Evolutionary conservation across 2,113 vertebrate species (phyloP).

Genomic region (Pachypanchax playfairii): DNA sequence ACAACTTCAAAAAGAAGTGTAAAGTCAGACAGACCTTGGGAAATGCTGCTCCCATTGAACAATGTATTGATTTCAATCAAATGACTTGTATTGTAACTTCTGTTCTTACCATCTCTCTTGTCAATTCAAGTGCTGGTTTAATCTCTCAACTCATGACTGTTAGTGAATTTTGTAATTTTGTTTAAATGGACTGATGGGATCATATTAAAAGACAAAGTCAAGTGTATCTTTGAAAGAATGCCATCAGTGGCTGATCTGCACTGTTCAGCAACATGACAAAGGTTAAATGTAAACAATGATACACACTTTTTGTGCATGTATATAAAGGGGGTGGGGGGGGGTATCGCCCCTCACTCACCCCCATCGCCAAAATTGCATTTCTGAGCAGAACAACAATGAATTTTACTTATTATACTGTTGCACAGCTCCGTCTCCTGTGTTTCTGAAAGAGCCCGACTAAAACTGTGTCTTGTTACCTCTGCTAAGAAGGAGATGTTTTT

Average conservation of each 20-base stretch:
- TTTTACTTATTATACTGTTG: too few species aligned
- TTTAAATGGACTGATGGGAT: background rate
- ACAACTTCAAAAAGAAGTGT: conserved; percentile 22
- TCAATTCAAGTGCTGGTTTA: conserved; percentile 17
- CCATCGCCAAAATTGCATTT: too few species aligned
- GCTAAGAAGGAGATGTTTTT: too few species aligned
- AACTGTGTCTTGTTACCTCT: too few species aligned
- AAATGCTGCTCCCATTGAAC: conserved; percentile 36
- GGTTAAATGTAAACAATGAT: background rate
- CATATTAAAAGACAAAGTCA: background rate
- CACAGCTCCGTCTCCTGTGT: too few species aligned
- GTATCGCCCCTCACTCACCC: too few species aligned
- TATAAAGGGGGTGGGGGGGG: too few species aligned
- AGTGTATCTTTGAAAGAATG: background rate
- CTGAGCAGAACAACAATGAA: too few species aligned
- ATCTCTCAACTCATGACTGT: conserved; percentile 8
- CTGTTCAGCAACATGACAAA: background rate
- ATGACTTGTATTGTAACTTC: conserved; percentile 16
- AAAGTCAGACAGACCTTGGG: conserved; percentile 37
- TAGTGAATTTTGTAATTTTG: conserved; percentile 4
- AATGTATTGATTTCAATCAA: conserved; percentile 63
- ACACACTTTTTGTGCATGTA: too few species aligned
- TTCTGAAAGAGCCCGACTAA: too few species aligned
- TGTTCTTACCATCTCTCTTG: conserved; percentile 7
- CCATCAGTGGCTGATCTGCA: background rate